Base-by-base conservation (phyloP, 2,113 vertebrate species). In the Passer montanus region DNA sequence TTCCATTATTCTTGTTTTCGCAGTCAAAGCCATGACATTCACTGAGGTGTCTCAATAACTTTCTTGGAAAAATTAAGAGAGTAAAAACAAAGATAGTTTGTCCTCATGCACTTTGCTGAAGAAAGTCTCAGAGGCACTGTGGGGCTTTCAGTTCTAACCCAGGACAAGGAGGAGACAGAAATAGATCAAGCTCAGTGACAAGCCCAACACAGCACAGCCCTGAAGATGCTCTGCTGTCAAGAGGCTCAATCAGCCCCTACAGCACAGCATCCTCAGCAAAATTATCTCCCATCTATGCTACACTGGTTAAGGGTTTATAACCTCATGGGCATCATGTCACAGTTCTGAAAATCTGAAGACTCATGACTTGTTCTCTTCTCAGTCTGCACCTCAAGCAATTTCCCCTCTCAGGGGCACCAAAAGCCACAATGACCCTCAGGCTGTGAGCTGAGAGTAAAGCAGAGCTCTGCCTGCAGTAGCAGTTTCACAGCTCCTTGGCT, bases 231-330 rank as follows among this genome's bases (percentile, higher is more conserved):
- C 10, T 17, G 15, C 43, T 15, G 11, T 17, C 1, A 10, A 37
- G 39, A 33, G 43, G 16, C 24, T 33, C 23, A 53, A 67, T 62
- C 6, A 17, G 33, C 12, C n/a, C 6, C 18, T 17, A 19, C 10
- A 66, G 35, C 19, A 11, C 0, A 3, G 47, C 7, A 4, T 15
- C 18, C 13, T n/a, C 11, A 49, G 30, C 15, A n/a, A 49, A 4
- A 3, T 6, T 55, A 47, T 6, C 21, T 52, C 41, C 37, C 13
- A 6, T 2, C 9, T 21, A 7, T 0, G 15, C 11, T 7, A 4
- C 5, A 13, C 11, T 7, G 18, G 9, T 33, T 35, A 20, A 10
- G 15, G 4, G 26, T 28, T 44, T 35, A 14, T 41, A 53, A 35
- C 16, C 9, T 31, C 11, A 5, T 3, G 16, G 35, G 13, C 44